Evolutionary conservation across 2,797 vertebrate species (phyloP).

Genomic region (Typhlichthys subterraneus): DNA sequence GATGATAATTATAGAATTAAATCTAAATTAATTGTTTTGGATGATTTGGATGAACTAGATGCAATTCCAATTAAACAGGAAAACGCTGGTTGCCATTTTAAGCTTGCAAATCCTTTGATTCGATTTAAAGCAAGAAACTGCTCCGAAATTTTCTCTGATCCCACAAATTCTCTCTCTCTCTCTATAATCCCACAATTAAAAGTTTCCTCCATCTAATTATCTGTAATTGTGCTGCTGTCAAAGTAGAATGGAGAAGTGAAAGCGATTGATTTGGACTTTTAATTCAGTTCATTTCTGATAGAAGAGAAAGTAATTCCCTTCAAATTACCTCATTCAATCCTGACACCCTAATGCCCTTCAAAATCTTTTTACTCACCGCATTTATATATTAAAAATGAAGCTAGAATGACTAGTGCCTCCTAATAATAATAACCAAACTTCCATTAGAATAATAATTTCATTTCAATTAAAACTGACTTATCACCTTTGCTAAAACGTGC

Average conservation of each 20-base stretch:
- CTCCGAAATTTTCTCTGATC: conserved; percentile 93
- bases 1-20: conserved; percentile 99
- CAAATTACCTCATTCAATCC: conserved; percentile 99
- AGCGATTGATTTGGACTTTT: conserved; percentile 99
- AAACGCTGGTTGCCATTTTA: conserved; percentile 91
- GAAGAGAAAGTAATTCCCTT: conserved; percentile 99
- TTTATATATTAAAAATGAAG: conserved; percentile 92
- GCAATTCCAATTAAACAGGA: conserved; percentile 95
- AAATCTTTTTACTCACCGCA: conserved; percentile 89
- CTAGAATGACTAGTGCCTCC: conserved; percentile 95
- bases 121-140: conserved; percentile 93
- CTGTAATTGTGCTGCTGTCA: conserved; percentile 99
- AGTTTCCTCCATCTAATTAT: conserved; percentile 99
- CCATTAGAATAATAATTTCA: conserved; percentile 99
- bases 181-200: conserved; percentile 99
- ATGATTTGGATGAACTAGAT: conserved; percentile 97
- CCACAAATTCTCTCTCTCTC: conserved; percentile 88
- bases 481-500: conserved; percentile 99
- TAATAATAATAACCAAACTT: conserved; percentile 99
- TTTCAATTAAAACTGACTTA: conserved; percentile 99
- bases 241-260: conserved; percentile 88
- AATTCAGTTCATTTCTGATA: conserved; percentile 99
- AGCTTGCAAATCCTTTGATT: conserved; percentile 96
- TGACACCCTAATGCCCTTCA: conserved; percentile 99
- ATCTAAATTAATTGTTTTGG: conserved; percentile 99